Evolutionary conservation across 2,797 vertebrate species (phyloP), one percentile per base, ranked within the genome.

Genomic region (Oryzias sinensis): DNA sequence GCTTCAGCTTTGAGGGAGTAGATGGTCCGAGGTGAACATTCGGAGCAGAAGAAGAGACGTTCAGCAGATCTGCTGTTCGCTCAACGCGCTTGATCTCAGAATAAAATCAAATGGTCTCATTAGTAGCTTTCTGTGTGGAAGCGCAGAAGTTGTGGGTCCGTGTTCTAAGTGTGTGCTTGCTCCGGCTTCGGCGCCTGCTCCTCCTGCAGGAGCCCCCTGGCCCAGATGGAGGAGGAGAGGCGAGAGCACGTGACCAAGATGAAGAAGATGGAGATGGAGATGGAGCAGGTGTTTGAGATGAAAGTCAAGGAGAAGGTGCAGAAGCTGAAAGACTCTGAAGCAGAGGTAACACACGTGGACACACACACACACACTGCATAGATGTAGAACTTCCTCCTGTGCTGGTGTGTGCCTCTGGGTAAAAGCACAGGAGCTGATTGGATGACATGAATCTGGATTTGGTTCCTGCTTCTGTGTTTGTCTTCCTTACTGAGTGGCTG

Each of bases 191-290:
- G 20, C 62, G 2, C 3, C 1, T 67, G 22, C 22, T 43, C 86
- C 65, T 77, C 40, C 49, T 79, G 59, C 88, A 98, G 97, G 94
- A 98, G 97, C 74, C 97, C 97, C 0, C 79, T 99, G 82, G 97
- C 97, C 68, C 97, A 99, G 85, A 99, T 99, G 97, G 97, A 99
- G 83, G 97, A 98, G 81, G 97, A 99, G 81, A 87, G 97, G 78
- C 91, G 96, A 70, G 97, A 98, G 70, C 96, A 99, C 5, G 97
- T 98, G 83, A 76, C 95, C 43, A 98, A 98, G 83, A 98, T 99
- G 96, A 97, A 98, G 84, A 98, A 98, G 83, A 99, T 99, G 97
- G 97, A 99, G 81, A 96, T 97, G 95, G 97, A 99, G 77, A 99
- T 99, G 97, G 96, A 99, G 59, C 96, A 98, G 81, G 97, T 99